A percentile compares a stretch with the other conserved stretches of the same genome.
These are phyloP conservation scores for Ceratosolen solmsi DNA, from an alignment of 1,140 invertebrate species.

Conservation along the genomic window DNA sequence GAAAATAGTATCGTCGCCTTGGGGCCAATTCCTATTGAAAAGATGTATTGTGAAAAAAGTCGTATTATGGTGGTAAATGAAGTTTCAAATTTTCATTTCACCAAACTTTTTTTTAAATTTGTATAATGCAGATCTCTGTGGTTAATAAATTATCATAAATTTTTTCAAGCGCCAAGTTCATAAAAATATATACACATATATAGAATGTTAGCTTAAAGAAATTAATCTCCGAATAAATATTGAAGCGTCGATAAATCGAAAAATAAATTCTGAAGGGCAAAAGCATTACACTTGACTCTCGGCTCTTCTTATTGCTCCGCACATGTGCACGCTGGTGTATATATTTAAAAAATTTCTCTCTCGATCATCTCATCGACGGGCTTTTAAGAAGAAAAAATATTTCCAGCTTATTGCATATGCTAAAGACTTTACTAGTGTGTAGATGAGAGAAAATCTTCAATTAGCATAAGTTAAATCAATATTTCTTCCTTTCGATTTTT, in stretches of 20 bases:
- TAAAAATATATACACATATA: too few relatives aligned
- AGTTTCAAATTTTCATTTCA: too few relatives aligned
- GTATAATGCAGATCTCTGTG: too few relatives aligned
- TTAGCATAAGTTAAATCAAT: not conserved
- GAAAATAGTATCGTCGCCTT: too few relatives aligned
- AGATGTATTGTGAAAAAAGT: too few relatives aligned
- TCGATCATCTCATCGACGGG: not conserved
- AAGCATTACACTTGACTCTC: not conserved
- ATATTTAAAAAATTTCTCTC: not conserved
- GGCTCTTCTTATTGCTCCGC: not conserved
- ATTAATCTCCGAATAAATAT: not conserved
- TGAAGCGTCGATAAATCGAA: not conserved
- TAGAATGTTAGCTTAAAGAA: too few relatives aligned
- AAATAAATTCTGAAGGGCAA: not conserved
- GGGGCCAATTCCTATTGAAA: too few relatives aligned
- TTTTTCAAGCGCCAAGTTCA: not conserved
- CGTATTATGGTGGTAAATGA: too few relatives aligned
- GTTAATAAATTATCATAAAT: too few relatives aligned
- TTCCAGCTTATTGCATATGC: not conserved
- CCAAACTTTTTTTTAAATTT: too few relatives aligned
- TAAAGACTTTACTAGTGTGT: not conserved
- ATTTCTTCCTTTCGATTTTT: constrained; percentile 31
- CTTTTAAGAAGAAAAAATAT: not conserved
- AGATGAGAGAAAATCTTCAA: constrained; percentile 26
- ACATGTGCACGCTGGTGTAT: not conserved